Evolutionary conservation across 2,888 invertebrate species (phyloP).

Genomic region (Myathropa florea): DNA sequence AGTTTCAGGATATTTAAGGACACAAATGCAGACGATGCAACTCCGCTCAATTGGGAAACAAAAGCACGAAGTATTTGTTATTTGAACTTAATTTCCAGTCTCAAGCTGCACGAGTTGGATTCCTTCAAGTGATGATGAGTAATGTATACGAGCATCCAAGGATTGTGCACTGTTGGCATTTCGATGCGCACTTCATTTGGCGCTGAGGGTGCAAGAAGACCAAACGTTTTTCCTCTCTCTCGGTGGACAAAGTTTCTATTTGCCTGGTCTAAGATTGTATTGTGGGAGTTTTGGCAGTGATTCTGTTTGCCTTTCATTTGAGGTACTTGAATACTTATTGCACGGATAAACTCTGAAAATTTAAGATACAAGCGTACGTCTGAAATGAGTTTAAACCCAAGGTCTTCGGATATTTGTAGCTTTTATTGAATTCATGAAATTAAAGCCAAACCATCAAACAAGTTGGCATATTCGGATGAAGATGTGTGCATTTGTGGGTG

Average conservation of each 20-base stretch:
- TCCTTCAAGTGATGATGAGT: not conserved
- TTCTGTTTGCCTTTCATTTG: constrained; percentile 38
- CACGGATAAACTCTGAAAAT: constrained; percentile 12
- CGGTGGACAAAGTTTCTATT: not conserved
- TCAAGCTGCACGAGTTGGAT: not conserved
- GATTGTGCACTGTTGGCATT: not conserved
- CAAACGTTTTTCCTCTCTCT: not conserved
- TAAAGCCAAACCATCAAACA: not conserved
- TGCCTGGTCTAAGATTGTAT: not conserved
- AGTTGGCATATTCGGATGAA: not conserved
- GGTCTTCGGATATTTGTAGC: not conserved
- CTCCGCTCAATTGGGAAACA: constrained; percentile 9
- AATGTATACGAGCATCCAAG: not conserved
- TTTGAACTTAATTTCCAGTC: constrained; percentile 20
- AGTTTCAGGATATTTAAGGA: not conserved
- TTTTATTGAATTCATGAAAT: not conserved
- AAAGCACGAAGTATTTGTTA: constrained; percentile 23
- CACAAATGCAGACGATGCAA: constrained; percentile 6
- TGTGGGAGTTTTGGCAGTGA: not conserved
- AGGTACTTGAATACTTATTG: constrained; percentile 14
- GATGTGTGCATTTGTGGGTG: not conserved
- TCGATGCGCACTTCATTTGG: not conserved
- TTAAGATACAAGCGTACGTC: not conserved
- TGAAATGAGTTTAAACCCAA: not conserved
- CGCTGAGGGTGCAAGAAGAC: not conserved